Percentiles rank a stretch among this genome's conserved stretches.
Conservation (phyloP, 2,888 invertebrate genomes). For the Epiblema foenella region DNA sequence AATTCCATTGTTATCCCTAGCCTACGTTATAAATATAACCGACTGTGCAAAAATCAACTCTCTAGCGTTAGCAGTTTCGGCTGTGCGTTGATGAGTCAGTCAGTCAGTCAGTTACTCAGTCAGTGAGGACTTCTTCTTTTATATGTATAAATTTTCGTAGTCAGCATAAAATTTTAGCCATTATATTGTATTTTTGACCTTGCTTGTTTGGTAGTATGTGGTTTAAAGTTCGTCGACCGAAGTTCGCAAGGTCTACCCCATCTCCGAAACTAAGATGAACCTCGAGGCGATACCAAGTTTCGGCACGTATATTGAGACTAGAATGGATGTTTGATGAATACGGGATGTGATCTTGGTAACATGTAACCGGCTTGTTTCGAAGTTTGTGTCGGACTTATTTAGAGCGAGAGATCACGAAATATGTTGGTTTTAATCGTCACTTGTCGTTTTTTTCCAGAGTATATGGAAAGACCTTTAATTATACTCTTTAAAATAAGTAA, state of each 20-base stretch:
- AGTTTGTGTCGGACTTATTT: constrained; percentile 36
- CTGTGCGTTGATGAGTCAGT: no score
- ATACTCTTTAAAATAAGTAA: no score
- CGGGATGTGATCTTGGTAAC: constrained; percentile 64
- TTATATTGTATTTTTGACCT: constrained; percentile 37
- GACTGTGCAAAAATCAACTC: no score
- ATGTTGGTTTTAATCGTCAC: not conserved
- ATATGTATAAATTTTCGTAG: no score
- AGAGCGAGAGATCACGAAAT: not conserved
- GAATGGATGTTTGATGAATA: constrained; percentile 78
- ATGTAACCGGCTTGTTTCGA: constrained; percentile 47
- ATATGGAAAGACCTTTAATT: no score
- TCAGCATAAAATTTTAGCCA: constrained; percentile 44
- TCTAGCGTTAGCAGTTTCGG: no score
- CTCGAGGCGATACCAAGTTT: constrained; percentile 71
- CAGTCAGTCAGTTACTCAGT: no score
- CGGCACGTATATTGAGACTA: constrained; percentile 71
- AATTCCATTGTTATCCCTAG: no score
- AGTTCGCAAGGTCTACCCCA: constrained; percentile 69
- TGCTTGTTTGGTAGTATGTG: constrained; percentile 70
- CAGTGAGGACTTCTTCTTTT: no score
- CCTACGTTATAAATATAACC: no score
- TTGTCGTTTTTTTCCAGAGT: no score
- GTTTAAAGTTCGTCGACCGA: constrained; percentile 63
- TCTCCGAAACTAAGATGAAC: constrained; percentile 74